Evolutionary conservation across 1,140 invertebrate genomes (phyloP).

Genomic region (Musca vetustissima): DNA sequence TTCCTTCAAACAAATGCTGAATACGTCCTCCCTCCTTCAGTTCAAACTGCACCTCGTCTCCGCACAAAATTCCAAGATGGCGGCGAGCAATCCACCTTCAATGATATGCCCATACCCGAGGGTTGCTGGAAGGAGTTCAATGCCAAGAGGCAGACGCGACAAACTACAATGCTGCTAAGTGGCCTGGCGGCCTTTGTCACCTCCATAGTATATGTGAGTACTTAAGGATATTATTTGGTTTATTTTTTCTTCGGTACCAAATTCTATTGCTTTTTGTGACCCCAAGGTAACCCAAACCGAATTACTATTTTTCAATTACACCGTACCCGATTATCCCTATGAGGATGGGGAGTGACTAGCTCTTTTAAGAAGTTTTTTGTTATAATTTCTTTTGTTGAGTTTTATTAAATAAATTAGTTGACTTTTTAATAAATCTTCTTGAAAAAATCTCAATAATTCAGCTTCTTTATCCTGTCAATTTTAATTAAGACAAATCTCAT

Average conservation of each 20-base stretch:
- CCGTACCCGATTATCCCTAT: slow-evolving; percentile 8
- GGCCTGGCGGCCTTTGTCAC: background rate
- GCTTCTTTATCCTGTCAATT: no score
- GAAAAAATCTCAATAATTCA: no score
- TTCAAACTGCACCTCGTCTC: background rate
- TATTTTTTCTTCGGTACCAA: no score
- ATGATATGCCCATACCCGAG: slow-evolving; percentile 11
- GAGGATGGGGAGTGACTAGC: background rate
- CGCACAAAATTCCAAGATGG: slow-evolving; percentile 10
- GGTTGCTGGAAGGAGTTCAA: background rate
- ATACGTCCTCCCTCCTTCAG: background rate
- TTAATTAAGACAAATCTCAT: no score
- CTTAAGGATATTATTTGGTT: no score
- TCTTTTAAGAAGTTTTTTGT: no score
- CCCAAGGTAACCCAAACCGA: background rate
- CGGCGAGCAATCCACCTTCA: background rate
- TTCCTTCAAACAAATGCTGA: background rate
- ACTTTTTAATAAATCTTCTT: no score
- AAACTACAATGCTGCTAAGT: background rate
- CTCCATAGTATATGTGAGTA: background rate
- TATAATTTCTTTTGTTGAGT: no score
- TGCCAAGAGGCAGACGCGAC: background rate
- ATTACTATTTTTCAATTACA: background rate
- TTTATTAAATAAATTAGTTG: no score
- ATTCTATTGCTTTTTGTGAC: background rate